phyloP scores from a whole-genome alignment of 2,888 invertebrate species.

The Belgica antarctica region DNA sequence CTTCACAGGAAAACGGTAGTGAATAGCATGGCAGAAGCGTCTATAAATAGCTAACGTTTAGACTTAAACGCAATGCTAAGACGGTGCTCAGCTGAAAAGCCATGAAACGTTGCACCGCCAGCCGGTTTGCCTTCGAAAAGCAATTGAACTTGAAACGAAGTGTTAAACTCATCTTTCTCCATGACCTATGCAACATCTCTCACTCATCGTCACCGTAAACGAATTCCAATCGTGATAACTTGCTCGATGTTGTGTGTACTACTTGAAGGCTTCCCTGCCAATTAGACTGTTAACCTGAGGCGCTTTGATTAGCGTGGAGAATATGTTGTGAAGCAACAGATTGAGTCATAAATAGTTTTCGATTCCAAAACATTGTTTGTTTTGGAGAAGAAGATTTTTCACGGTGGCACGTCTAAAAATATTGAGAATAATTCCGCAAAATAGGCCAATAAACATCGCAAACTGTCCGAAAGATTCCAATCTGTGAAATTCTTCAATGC shows the following conservation, averaged over 20 bases:
- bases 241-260: not conserved
- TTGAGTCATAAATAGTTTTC: constrained; percentile 16
- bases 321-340: not conserved
- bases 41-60: constrained; percentile 3
- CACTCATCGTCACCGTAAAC: not conserved
- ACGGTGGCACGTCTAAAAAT: not conserved
- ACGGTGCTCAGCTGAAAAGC: not conserved
- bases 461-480: not conserved
- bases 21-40: no score
- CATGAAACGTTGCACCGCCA: not conserved
- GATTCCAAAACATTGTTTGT: constrained; percentile 3
- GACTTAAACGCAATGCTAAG: not conserved
- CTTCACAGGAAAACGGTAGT: not conserved
- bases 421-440: not conserved
- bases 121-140: not conserved
- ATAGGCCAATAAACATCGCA: not conserved
- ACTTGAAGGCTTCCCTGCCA: not conserved
- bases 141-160: constrained; percentile 14
- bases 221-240: not conserved
- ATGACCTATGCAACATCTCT: constrained; percentile 28
- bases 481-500: not conserved
- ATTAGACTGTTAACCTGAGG: constrained; percentile 9
- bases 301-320: not conserved
- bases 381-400: not conserved
- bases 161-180: constrained; percentile 1